Conservation (phyloP, 2,113 vertebrate species). For the Agelaius tricolor region DNA sequence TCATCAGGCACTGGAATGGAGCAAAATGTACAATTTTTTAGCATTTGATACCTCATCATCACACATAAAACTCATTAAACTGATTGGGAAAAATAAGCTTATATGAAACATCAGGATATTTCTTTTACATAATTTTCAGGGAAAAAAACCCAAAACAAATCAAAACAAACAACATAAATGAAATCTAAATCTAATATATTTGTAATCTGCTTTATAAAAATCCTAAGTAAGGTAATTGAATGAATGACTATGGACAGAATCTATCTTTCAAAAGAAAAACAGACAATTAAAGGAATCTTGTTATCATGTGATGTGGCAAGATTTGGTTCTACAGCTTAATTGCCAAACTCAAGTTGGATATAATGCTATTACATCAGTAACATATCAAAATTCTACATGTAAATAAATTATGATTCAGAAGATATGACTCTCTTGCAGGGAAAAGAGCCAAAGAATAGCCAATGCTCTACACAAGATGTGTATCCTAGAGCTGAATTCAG, state of each 20-base stretch:
- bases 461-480: not conserved
- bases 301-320: not conserved
- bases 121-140: not conserved
- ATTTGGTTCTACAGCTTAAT: not conserved
- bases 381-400: not conserved
- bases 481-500: not conserved
- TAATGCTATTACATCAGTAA: not conserved
- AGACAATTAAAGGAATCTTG: not conserved
- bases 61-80: not conserved
- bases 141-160: not conserved
- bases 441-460: not conserved
- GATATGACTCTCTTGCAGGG: not conserved
- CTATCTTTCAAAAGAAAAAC: not conserved
- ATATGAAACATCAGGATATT: not conserved
- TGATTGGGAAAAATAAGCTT: not conserved
- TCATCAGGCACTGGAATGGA: constrained; percentile 89
- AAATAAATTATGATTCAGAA: not conserved
- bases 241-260: not conserved
- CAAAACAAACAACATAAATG: not conserved
- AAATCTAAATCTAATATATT: not conserved
- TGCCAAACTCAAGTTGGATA: not conserved
- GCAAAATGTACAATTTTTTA: not conserved
- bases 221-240: not conserved
- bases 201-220: not conserved
- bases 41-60: not conserved